A percentile compares a stretch with the other conserved stretches of the same genome.
Evolutionary conservation across 1,140 invertebrate genomes (phyloP).

Genomic region (Atopsyche davidsoni): DNA sequence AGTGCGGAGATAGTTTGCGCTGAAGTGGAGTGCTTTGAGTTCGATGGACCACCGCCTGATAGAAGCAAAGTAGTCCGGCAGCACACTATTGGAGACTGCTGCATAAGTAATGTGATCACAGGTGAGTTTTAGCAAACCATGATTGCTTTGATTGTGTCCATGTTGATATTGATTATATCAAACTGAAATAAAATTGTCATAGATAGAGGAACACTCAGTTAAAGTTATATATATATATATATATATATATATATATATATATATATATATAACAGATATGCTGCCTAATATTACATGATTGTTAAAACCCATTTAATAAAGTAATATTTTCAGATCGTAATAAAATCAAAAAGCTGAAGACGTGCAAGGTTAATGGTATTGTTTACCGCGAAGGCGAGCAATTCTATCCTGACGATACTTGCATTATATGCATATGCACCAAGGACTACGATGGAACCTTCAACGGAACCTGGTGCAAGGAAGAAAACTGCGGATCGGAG

Average conservation of each 20-base stretch:
- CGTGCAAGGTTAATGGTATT: slow-evolving; percentile 43
- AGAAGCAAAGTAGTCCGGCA: slow-evolving; percentile 17
- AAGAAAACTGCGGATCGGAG: slow-evolving; percentile 48
- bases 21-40: slow-evolving; percentile 25
- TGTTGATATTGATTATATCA: too few species aligned
- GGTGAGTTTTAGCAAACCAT: too few species aligned
- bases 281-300: too few species aligned
- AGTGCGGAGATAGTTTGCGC: slow-evolving; percentile 11
- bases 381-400: slow-evolving; percentile 45
- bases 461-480: slow-evolving; percentile 38
- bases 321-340: slow-evolving; percentile 30
- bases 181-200: too few species aligned
- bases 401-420: slow-evolving; percentile 45
- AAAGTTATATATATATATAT: too few species aligned
- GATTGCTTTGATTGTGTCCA: too few species aligned
- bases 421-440: slow-evolving; percentile 45
- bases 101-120: slow-evolving; percentile 25
- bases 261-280: too few species aligned
- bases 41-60: slow-evolving; percentile 7
- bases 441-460: slow-evolving; percentile 38
- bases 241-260: too few species aligned
- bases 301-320: too few species aligned
- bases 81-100: slow-evolving; percentile 23
- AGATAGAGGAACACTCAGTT: not conserved
- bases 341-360: slow-evolving; percentile 38